Base-by-base conservation (phyloP, 2,888 invertebrate genomes). In the Morinoia aosen region DNA sequence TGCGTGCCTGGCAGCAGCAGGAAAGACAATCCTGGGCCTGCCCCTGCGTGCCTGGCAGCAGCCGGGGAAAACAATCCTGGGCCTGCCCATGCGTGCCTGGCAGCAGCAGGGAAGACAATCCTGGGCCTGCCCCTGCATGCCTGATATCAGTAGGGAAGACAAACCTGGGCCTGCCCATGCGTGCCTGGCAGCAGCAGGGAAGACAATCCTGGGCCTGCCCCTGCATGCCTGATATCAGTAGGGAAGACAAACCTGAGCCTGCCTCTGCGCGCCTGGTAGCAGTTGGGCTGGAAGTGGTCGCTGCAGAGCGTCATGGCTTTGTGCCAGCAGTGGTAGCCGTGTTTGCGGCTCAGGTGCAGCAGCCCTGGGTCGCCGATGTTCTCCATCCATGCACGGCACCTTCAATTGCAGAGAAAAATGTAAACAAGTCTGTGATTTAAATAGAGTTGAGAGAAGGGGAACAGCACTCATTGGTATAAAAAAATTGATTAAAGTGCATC, bases 341-440 rank as follows among this genome's bases (percentile, higher is more conserved):
- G 33, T 11, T 33, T 93, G 93, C 57, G 93, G 58, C 93, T 19
- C 93, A 93, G 56, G 48, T 93, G 33, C 56, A 93, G 93, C 57
- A 93, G 57, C 25, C 56, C 25, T 12, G 93, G 57, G 58, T 93
- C 93, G 0, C 57, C 93, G 7, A 93, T 93, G n/a, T 93, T 93
- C 93, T 93, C 93, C 93, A 93, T 57, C 93, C 93, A 93, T 12
- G 93, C 93, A 33, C 93, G 93, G 33, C 93, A 93, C 57, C 93
- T 93, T 12, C 58, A 57, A 93, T 25, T 76, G 76, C 25, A 61
- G 19, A 10, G 25, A 16, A 76, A 19, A 76, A 76, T 76, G 0
- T n/a, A n/a, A n/a, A 25, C 25, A 12, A 64, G 25, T 25, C 5
- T 64, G 64, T 64, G 19, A 64, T 64, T 64, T 25, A 64, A 12